Conservation (phyloP, 23 tunicate genomes). For the Styela clava region DNA sequence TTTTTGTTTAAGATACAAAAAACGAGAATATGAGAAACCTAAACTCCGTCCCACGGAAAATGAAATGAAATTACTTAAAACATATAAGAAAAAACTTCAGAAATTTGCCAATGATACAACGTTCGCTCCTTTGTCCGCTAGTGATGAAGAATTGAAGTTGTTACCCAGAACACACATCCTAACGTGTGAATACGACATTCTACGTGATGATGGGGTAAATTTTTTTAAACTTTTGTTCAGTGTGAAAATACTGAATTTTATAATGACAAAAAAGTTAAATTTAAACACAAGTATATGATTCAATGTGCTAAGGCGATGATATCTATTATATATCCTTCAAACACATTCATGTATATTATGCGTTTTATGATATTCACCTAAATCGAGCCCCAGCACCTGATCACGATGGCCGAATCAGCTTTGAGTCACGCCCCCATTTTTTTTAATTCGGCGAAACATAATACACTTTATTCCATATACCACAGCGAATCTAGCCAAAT, state of each 20-base stretch:
- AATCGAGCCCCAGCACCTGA: no score
- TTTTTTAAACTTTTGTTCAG: not conserved
- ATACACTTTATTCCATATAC: no score
- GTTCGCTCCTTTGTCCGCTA: slow-evolving; percentile 55
- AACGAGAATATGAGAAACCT: not conserved
- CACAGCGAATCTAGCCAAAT: no score
- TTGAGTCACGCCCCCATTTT: no score
- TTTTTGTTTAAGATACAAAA: slow-evolving; percentile 7
- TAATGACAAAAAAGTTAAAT: not conserved
- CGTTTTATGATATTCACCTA: no score
- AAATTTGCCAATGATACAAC: slow-evolving; percentile 24
- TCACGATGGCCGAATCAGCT: no score
- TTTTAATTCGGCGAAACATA: no score
- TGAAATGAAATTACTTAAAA: not conserved
- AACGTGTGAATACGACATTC: slow-evolving; percentile 65
- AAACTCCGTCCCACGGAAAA: not conserved
- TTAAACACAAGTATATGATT: not conserved
- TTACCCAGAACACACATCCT: slow-evolving; percentile 47
- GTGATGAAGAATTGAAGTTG: slow-evolving; percentile 29
- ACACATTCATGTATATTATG: no score
- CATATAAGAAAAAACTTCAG: slow-evolving; percentile 5
- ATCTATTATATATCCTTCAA: no score
- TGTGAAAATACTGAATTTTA: not conserved
- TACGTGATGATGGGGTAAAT: slow-evolving; percentile 86
- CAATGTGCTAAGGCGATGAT: no score